Percentiles rank a stretch among this genome's conserved stretches.
These are phyloP conservation scores for Engystomops pustulosus DNA, from an alignment of 2,113 vertebrate genomes.

Conservation along the genomic window DNA sequence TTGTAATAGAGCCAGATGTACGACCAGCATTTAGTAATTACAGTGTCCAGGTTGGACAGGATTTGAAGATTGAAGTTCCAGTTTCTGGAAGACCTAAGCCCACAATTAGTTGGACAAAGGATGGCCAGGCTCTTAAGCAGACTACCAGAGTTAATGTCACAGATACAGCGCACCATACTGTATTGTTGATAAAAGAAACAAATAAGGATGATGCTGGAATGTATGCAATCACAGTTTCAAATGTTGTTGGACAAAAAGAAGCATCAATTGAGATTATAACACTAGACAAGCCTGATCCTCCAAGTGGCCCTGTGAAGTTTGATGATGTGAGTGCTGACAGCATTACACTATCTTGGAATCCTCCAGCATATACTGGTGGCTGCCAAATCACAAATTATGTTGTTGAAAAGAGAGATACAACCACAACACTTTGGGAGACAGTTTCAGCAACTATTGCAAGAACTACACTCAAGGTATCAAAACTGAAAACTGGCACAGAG, in stretches of 20 bases:
- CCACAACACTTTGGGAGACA: conserved; percentile 88
- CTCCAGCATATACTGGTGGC: conserved; percentile 88
- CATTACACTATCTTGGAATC: conserved; percentile 91
- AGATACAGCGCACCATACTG: conserved; percentile 78
- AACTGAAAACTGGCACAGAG: conserved; percentile 93
- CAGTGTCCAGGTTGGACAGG: conserved; percentile 90
- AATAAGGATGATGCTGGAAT: conserved; percentile 90
- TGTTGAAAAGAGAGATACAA: conserved; percentile 96
- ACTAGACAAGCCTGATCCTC: conserved; percentile 95
- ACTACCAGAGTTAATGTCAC: conserved; percentile 91
- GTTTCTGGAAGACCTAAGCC: conserved; percentile 93
- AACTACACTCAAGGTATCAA: conserved; percentile 88
- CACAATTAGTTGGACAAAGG: conserved; percentile 88
- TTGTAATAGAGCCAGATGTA: conserved; percentile 93
- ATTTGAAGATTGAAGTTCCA: conserved; percentile 89
- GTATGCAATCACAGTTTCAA: conserved; percentile 87
- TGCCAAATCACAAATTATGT: conserved; percentile 96
- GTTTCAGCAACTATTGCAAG: conserved; percentile 89
- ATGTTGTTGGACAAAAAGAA: conserved; percentile 88
- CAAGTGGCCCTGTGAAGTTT: conserved; percentile 91
- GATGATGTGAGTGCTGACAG: conserved; percentile 94
- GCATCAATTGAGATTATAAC: conserved; percentile 89
- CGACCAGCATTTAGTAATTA: conserved; percentile 91
- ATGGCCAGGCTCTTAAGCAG: conserved; percentile 86
- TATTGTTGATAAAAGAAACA: conserved; percentile 90